Evolutionary conservation across 2,113 vertebrate species (phyloP).

Genomic region (Tympanuchus pallidicinctus): DNA sequence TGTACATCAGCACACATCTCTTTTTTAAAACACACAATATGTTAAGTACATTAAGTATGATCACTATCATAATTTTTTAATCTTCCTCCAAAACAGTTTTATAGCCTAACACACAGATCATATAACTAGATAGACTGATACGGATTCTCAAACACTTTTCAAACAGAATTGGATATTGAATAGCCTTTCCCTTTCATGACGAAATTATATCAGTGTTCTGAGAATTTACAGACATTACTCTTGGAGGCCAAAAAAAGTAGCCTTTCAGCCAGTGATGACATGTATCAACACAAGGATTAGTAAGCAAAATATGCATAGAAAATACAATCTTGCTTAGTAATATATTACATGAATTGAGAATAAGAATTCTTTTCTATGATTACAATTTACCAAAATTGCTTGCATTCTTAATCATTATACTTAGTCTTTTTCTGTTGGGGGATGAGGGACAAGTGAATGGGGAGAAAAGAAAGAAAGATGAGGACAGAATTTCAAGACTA

Average conservation of each 20-base stretch:
- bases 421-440: not conserved
- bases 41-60: not conserved
- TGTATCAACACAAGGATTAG: not conserved
- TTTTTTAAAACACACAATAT: not conserved
- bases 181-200: not conserved
- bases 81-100: not conserved
- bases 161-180: not conserved
- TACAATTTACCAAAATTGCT: not conserved
- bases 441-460: not conserved
- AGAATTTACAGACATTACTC: not conserved
- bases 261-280: not conserved
- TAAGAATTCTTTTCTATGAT: not conserved
- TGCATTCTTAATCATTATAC: not conserved
- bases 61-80: not conserved
- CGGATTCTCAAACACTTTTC: not conserved
- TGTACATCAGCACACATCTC: not conserved
- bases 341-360: not conserved
- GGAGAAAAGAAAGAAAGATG: not conserved
- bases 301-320: not conserved
- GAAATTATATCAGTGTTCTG: not conserved
- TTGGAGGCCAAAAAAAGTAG: not conserved
- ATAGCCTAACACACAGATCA: not conserved
- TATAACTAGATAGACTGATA: not conserved
- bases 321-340: not conserved
- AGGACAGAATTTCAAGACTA: not conserved